Evolutionary conservation across 2,797 vertebrate species (phyloP), one percentile per base, ranked within the genome.

Genomic region (Coregonus suidteri): DNA sequence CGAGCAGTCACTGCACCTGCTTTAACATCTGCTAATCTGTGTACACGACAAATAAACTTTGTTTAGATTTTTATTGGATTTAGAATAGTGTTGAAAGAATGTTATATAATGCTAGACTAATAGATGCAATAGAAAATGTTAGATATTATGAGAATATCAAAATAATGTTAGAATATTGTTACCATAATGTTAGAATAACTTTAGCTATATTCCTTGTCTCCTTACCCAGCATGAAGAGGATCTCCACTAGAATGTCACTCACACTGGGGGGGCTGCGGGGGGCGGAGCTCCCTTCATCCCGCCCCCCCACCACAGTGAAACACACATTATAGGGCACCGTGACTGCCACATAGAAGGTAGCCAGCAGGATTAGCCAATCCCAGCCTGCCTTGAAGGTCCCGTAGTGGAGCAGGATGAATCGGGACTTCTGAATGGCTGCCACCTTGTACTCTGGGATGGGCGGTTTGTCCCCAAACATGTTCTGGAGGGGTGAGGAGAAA

Each of bases 311-410:
- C 80, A 84, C 97, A 4, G 97, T 97, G 92, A 99, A 99, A 73
- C 96, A 98, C 79, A 99, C 97, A 31, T 99, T 99, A 84, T 99
- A 99, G 87, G 97, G 97, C 90, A 99, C 97, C 5, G 97, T 99
- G 90, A 98, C 96, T 18, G 97, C 97, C 88, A 99, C 97, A 88
- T 98, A 99, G 93, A 98, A 99, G 87, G 97, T 98, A 51, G 97
- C 97, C 90, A 99, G 88, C 84, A 99, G 93, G 86, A 98, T 99
- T 85, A 99, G 89, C 97, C 97, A 99, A 93, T 99, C 97, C 97
- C 97, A 99, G 91, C 96, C 97, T 31, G 97, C 97, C 94, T 99
- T 98, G 84, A 98, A 99, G 91, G 95, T 96, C 75, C 97, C 98
- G 79, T 98, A 99, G 95, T 99, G 97, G 82, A 99, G 94, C 86